phyloP scores from a whole-genome alignment of 2,797 vertebrate species.

The Ptychobarbus kaznakovi region DNA sequence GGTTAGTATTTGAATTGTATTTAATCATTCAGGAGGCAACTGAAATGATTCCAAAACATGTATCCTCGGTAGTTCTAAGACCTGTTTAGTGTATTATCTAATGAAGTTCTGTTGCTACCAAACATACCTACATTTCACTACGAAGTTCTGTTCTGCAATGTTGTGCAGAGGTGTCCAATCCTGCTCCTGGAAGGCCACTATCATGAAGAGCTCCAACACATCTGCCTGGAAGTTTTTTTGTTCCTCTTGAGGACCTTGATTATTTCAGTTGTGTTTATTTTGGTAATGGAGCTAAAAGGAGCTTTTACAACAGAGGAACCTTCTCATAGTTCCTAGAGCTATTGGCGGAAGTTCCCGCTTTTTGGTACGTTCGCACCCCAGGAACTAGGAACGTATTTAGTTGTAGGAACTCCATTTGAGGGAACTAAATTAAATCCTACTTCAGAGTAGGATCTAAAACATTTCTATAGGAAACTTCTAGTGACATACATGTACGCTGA shows the following conservation, averaged over 20 bases:
- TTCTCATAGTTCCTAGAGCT: not conserved
- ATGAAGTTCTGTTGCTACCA: not conserved
- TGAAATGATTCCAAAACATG: not conserved
- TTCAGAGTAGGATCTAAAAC: too few species aligned
- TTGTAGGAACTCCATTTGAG: too few species aligned
- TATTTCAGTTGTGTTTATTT: not conserved
- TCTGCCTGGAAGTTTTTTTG: not conserved
- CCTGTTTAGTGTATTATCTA: not conserved
- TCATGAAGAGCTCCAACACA: not conserved
- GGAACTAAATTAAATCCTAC: too few species aligned
- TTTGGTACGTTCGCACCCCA: too few species aligned
- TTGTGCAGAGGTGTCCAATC: not conserved
- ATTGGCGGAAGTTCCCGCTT: too few species aligned
- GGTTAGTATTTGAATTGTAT: slow-evolving; percentile 73
- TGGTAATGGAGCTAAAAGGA: not conserved
- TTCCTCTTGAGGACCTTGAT: slow-evolving; percentile 2
- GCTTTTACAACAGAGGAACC: not conserved
- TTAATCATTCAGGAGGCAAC: not conserved
- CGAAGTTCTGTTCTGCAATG: not conserved
- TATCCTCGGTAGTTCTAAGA: not conserved
- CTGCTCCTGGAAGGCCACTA: slow-evolving; percentile 16
- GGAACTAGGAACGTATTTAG: too few species aligned
- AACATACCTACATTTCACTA: not conserved
- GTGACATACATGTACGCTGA: too few species aligned
- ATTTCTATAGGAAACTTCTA: not conserved